A percentile compares a stretch with the other conserved stretches of the same genome.
These are phyloP conservation scores for Pelmatolapia mariae DNA, from an alignment of 2,113 vertebrate genomes.

Conservation along the genomic window DNA sequence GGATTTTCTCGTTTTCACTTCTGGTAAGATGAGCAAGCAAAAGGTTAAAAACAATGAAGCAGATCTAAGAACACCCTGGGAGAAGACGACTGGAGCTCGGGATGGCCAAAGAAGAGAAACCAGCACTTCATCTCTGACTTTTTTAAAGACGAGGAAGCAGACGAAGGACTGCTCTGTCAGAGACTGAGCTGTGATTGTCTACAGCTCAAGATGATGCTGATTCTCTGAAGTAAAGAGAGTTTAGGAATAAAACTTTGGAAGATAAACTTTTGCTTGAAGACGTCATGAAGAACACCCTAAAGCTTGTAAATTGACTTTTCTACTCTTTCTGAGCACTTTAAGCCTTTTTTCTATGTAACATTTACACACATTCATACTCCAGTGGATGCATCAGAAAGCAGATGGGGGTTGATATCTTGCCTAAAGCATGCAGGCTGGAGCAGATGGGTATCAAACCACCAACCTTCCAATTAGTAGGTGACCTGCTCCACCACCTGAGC, in stretches of 20 bases:
- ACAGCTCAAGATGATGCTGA: background rate
- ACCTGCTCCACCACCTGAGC: background rate
- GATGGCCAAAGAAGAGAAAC: accelerated
- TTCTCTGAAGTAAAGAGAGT: background rate
- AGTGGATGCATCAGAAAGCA: background rate
- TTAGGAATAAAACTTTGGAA: background rate
- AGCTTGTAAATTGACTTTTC: background rate
- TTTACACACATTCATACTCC: background rate
- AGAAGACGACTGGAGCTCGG: background rate
- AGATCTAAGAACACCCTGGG: background rate
- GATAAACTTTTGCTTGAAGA: background rate
- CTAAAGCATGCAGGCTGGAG: background rate
- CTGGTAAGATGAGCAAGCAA: background rate
- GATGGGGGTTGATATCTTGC: background rate
- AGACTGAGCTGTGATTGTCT: background rate
- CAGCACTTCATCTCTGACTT: background rate
- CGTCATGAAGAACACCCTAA: background rate
- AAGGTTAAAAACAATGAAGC: background rate
- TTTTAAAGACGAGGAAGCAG: background rate
- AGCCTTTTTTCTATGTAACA: background rate
- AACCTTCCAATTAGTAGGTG: background rate
- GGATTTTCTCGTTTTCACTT: background rate
- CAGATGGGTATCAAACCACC: background rate
- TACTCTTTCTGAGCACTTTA: background rate
- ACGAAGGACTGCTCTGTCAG: background rate